Evolutionary conservation across 1,140 invertebrate species (phyloP).

Genomic region (Camponotus vicinus): DNA sequence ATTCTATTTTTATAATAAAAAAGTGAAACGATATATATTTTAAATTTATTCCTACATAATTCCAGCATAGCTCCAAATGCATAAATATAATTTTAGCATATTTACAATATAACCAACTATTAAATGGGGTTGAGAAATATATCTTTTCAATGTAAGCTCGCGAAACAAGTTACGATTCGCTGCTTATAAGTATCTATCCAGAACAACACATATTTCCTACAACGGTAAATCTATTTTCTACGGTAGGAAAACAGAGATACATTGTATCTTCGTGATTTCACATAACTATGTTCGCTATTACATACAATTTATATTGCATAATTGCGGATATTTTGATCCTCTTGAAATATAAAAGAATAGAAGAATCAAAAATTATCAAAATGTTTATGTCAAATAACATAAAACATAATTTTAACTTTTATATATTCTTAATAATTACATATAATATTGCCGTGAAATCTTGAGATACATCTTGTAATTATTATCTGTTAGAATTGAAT

Average conservation of each 20-base stretch:
- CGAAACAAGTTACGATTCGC: constrained; percentile 20
- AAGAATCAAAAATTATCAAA: background rate
- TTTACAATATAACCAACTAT: constrained; percentile 1
- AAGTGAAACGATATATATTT: background rate
- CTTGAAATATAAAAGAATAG: background rate
- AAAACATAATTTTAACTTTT: background rate
- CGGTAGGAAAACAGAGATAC: constrained; percentile 14
- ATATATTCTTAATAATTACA: constrained; percentile 1
- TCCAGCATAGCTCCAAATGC: background rate
- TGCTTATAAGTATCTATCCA: background rate
- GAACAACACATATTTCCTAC: constrained; percentile 1
- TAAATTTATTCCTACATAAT: background rate
- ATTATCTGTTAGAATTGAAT: background rate
- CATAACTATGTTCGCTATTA: background rate
- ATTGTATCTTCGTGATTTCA: constrained; percentile 8
- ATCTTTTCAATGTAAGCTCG: background rate
- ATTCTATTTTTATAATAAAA: background rate
- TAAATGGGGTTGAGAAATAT: background rate
- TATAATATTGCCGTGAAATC: background rate
- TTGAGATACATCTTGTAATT: background rate
- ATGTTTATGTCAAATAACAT: background rate
- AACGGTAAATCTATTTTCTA: constrained; percentile 58
- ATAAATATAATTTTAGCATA: background rate
- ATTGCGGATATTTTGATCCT: background rate
- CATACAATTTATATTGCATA: constrained; percentile 10